These are phyloP conservation scores for Xiphias gladius DNA, from an alignment of 2,113 vertebrate genomes.

Conservation along the genomic window DNA sequence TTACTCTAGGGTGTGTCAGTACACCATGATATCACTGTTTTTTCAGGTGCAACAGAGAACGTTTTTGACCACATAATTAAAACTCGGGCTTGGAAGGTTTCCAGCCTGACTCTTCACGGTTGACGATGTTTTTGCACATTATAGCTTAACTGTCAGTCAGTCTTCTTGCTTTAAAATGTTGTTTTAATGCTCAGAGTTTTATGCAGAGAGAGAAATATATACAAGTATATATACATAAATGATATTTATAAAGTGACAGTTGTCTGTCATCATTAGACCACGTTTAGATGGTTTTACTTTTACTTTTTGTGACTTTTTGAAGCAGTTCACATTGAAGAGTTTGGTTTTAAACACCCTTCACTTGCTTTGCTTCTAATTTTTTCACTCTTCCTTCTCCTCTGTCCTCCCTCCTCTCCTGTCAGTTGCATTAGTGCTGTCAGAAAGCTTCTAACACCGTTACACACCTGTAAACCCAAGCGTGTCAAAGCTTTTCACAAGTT, in stretches of 20 bases:
- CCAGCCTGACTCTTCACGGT: background rate
- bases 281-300: conserved; percentile 1
- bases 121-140: conserved; percentile 36
- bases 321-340: background rate
- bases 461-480: conserved; percentile 77
- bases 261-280: background rate
- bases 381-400: background rate
- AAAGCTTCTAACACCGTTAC: conserved; percentile 68
- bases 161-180: conserved; percentile 6
- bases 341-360: background rate
- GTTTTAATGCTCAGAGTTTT: conserved; percentile 50
- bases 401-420: conserved; percentile 17
- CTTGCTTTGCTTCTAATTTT: conserved; percentile 4
- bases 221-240: conserved; percentile 15
- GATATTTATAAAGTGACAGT: conserved; percentile 20
- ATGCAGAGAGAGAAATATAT: conserved; percentile 32
- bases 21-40: background rate
- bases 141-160: background rate
- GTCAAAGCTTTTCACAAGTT: conserved; percentile 82
- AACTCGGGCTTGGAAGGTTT: background rate
- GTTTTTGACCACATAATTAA: background rate
- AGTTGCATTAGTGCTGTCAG: conserved; percentile 65
- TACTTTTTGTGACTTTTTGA: background rate
- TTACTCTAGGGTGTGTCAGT: too few relatives aligned
- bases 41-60: background rate